Percentiles rank a stretch among this genome's conserved stretches.
These are phyloP conservation scores for Cranoglanis bouderius DNA, from an alignment of 2,113 vertebrate genomes.

Conservation along the genomic window DNA sequence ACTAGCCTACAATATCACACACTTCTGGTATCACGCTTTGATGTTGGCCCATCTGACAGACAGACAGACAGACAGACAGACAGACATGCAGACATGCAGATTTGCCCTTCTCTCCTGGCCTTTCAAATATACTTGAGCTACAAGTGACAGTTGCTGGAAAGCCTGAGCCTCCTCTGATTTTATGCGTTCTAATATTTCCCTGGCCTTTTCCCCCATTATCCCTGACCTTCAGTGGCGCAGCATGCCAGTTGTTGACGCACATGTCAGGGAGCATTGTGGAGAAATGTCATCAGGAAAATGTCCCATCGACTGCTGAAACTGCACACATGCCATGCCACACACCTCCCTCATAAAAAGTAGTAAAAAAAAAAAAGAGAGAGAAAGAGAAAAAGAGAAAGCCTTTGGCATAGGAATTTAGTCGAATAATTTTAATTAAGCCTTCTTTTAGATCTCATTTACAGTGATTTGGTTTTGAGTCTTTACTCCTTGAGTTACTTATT, in stretches of 20 bases:
- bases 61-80: slow-evolving; percentile 8
- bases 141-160: slow-evolving; percentile 52
- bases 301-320: slow-evolving; percentile 52
- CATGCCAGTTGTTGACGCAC: slow-evolving; percentile 53
- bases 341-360: slow-evolving; percentile 25
- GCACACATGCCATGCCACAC: slow-evolving; percentile 38
- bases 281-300: slow-evolving; percentile 60
- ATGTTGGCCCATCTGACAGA: not conserved
- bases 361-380: not conserved
- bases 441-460: slow-evolving; percentile 12
- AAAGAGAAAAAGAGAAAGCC: not conserved
- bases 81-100: slow-evolving; percentile 24
- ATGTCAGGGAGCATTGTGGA: slow-evolving; percentile 57
- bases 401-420: not conserved
- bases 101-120: slow-evolving; percentile 44
- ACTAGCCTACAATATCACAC: not conserved
- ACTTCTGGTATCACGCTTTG: too few relatives aligned
- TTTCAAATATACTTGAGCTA: slow-evolving; percentile 51
- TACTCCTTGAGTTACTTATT: not conserved
- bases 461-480: not conserved
- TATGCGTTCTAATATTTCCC: slow-evolving; percentile 56
- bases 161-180: slow-evolving; percentile 44
- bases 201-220: slow-evolving; percentile 60
- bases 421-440: not conserved
- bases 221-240: slow-evolving; percentile 54